phyloP scores from a whole-genome alignment of 2,113 vertebrate species.

The Nycticorax nycticorax region DNA sequence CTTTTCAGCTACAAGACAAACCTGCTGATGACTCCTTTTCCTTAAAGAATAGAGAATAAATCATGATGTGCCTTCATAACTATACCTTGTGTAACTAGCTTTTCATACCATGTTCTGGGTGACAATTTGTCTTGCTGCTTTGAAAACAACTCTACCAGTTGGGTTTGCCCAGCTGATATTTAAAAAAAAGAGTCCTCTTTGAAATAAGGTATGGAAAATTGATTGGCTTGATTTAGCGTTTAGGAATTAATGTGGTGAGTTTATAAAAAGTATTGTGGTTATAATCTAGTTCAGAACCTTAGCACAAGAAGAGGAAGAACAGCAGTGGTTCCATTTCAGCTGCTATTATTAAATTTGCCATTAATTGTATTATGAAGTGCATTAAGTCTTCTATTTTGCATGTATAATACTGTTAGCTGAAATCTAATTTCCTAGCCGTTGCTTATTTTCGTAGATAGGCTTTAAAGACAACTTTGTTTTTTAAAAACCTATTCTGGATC shows the following conservation, averaged over 20 bases:
- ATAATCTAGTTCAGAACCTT: not conserved
- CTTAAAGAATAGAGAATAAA: not conserved
- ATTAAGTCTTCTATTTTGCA: not conserved
- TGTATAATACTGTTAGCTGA: not conserved
- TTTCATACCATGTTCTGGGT: not conserved
- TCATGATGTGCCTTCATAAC: not conserved
- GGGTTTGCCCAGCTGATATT: not conserved
- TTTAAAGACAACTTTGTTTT: constrained; percentile 5
- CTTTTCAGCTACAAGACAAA: not conserved
- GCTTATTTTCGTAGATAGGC: not conserved
- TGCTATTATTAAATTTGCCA: not conserved
- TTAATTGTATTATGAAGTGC: not conserved
- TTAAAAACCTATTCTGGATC: not conserved
- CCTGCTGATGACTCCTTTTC: not conserved
- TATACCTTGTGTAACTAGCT: not conserved
- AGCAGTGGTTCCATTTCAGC: not conserved
- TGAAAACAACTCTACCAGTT: not conserved
- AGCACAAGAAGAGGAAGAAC: not conserved
- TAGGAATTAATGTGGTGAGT: not conserved
- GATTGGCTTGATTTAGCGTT: not conserved
- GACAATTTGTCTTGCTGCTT: not conserved
- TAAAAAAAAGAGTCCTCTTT: not conserved
- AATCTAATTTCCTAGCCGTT: not conserved
- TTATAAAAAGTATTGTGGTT: not conserved
- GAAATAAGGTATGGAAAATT: not conserved